phyloP scores from a whole-genome alignment of 2,888 invertebrate genomes.

The Heliconius ethilla region DNA sequence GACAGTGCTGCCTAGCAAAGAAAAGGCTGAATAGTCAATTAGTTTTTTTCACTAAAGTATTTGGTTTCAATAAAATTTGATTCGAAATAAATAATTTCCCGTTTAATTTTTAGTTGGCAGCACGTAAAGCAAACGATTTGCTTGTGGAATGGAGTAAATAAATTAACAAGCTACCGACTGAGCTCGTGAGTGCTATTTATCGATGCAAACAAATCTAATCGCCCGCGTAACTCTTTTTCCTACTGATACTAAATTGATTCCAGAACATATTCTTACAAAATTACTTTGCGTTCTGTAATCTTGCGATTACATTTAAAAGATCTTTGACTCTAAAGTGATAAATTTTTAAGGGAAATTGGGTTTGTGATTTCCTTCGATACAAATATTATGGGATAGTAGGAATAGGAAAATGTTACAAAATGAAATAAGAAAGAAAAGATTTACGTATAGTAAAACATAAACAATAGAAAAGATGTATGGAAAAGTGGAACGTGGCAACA shows the following conservation, averaged over 20 bases:
- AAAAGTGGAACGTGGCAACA: no score
- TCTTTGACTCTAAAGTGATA: background rate
- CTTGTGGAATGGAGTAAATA: slow-evolving; percentile 42
- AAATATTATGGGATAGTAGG: background rate
- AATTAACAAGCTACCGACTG: slow-evolving; percentile 43
- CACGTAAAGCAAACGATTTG: slow-evolving; percentile 39
- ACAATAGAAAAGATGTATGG: no score
- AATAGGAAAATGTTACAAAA: background rate
- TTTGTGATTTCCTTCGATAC: background rate
- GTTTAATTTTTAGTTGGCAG: slow-evolving; percentile 30
- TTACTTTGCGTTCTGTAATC: slow-evolving; percentile 25
- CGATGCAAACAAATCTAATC: slow-evolving; percentile 46
- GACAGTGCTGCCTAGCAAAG: background rate
- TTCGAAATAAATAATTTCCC: slow-evolving; percentile 25
- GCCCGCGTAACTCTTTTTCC: slow-evolving; percentile 40
- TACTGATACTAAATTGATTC: slow-evolving; percentile 40
- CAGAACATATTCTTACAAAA: slow-evolving; percentile 30
- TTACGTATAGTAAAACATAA: no score
- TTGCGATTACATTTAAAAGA: background rate
- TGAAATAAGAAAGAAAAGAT: no score
- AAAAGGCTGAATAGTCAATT: background rate
- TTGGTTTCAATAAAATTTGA: background rate
- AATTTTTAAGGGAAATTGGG: no score
- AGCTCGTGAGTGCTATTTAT: slow-evolving; percentile 44
- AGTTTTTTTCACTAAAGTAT: background rate